phyloP scores from a whole-genome alignment of 1,140 invertebrate species.

The Neodiprion virginianus region DNA sequence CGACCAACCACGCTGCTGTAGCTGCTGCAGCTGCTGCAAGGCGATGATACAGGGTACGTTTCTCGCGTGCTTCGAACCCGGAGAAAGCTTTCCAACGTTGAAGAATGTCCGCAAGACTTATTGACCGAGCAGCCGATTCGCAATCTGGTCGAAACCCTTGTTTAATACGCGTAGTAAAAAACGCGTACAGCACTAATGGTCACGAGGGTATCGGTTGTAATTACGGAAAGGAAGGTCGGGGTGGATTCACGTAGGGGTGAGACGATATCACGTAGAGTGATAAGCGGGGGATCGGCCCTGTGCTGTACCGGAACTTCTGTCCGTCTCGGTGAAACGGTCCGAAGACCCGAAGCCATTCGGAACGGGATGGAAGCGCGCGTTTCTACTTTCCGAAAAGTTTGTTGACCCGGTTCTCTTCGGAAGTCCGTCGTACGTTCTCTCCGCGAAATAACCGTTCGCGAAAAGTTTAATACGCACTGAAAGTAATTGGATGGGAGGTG shows the following conservation, averaged over 20 bases:
- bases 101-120: no score
- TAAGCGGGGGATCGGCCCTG: no score
- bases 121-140: not conserved
- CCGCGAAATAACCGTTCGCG: not conserved
- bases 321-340: slow-evolving; percentile 9
- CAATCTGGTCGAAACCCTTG: slow-evolving; percentile 6
- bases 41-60: no score
- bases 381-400: not conserved
- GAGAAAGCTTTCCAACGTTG: no score
- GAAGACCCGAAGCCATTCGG: slow-evolving; percentile 15
- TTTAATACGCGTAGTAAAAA: not conserved
- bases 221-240: slow-evolving; percentile 19
- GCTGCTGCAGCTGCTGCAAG: not conserved
- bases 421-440: not conserved
- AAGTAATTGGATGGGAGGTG: not conserved
- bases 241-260: not conserved
- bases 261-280: no score
- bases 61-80: no score
- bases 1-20: slow-evolving; percentile 5
- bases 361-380: slow-evolving; percentile 2
- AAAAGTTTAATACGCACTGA: not conserved
- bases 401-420: not conserved
- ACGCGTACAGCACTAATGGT: slow-evolving; percentile 16
- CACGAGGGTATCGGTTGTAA: slow-evolving; percentile 8
- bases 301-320: no score